These are phyloP conservation scores for Buceros bicornis DNA, from an alignment of 2,797 vertebrate genomes.

Conservation along the genomic window DNA sequence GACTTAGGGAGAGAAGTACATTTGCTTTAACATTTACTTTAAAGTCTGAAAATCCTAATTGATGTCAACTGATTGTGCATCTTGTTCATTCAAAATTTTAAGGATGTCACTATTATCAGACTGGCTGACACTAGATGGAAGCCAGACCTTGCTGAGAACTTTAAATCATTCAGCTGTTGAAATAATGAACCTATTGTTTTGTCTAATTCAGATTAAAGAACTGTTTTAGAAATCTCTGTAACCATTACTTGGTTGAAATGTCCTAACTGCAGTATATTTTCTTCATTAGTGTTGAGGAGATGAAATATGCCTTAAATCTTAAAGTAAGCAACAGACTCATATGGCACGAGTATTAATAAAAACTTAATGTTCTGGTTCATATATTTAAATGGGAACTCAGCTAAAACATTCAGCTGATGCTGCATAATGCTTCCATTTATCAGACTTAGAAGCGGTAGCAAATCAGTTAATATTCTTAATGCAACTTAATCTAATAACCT, in stretches of 20 bases:
- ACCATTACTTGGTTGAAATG: background rate
- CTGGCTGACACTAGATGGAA: constrained; percentile 35
- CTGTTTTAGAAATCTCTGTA: background rate
- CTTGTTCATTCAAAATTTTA: constrained; percentile 3
- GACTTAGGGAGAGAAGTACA: background rate
- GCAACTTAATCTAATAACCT: background rate
- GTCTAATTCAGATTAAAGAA: background rate
- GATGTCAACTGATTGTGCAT: background rate
- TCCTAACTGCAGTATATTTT: background rate
- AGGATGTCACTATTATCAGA: background rate
- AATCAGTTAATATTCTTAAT: background rate
- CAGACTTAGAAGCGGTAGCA: background rate
- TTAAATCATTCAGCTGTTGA: background rate
- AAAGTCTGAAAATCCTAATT: background rate
- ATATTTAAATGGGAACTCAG: background rate
- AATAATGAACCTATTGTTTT: background rate
- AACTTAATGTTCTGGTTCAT: background rate
- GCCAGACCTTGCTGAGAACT: constrained; percentile 22
- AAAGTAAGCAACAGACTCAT: background rate
- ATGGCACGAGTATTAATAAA: background rate
- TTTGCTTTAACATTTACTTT: constrained; percentile 37
- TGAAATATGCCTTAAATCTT: background rate
- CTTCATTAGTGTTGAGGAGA: background rate
- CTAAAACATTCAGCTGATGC: background rate
- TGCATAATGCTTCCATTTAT: constrained; percentile 9